A percentile compares a stretch with the other conserved stretches of the same genome.
These are phyloP conservation scores for Andrena dorsata DNA, from an alignment of 2,888 invertebrate genomes.

Conservation along the genomic window DNA sequence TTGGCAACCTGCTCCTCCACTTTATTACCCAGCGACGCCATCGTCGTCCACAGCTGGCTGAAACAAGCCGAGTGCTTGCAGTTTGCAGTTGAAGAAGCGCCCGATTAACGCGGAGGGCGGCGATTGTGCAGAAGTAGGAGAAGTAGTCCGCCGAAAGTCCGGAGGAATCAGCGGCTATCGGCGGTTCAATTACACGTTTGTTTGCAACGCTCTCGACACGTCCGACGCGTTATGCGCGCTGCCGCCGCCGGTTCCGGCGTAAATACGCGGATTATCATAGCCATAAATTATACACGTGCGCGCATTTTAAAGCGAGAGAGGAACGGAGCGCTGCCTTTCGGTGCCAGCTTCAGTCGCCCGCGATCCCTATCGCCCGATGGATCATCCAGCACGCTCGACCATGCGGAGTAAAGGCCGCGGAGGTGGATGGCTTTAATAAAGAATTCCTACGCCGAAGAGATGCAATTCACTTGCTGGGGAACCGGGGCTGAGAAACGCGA, in stretches of 20 bases:
- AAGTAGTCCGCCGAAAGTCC: too few relatives aligned
- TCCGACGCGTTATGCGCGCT: background rate
- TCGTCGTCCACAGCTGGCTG: constrained; percentile 69
- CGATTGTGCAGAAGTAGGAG: background rate
- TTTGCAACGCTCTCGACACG: constrained; percentile 12
- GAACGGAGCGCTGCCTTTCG: background rate
- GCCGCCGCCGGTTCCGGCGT: background rate
- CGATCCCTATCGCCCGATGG: too few relatives aligned
- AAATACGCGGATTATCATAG: constrained; percentile 34
- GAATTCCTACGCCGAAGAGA: too few relatives aligned
- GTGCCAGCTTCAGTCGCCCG: background rate
- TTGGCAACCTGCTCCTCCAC: constrained; percentile 54
- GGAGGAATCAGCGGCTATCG: background rate
- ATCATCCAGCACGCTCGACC: too few relatives aligned
- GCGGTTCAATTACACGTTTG: constrained; percentile 22
- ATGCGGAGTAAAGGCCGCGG: too few relatives aligned
- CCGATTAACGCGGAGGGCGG: background rate
- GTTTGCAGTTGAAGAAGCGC: constrained; percentile 15
- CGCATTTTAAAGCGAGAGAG: background rate
- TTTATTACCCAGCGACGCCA: constrained; percentile 66
- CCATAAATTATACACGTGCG: constrained; percentile 43
- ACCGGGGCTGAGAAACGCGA: too few relatives aligned
- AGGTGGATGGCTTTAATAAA: too few relatives aligned
- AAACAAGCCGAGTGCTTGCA: constrained; percentile 24
- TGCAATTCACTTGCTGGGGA: too few relatives aligned